Evolutionary conservation across 2,797 vertebrate species (phyloP), one percentile per base, ranked within the genome.

Genomic region (Pipistrellus pipistrellus): DNA sequence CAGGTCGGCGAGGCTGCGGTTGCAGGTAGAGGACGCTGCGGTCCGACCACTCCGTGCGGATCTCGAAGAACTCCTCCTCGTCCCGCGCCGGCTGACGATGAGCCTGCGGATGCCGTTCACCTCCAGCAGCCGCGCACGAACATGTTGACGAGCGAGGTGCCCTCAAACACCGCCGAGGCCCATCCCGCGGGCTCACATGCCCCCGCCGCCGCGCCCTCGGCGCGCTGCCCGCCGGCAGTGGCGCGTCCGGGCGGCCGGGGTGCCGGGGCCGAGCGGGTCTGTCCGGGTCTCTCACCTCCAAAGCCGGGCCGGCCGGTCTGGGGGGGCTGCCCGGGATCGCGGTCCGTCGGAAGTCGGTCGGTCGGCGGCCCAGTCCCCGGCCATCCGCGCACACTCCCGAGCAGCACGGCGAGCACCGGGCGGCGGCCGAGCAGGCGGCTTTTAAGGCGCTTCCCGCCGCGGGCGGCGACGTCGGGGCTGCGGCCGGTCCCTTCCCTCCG

Each of bases 121-220:
- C n/a, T n/a, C 99, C 99, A 99, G 98, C 99, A 99, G 98, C 99
- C 99, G 97, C 99, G 99, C 95, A 99, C 99, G 96, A 99, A 99
- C 99, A 99, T 99, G 98, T 99, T 99, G 98, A 99, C 99, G 98
- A 99, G 98, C 92, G 99, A 99, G 75, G 99, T 99, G 97, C 99
- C 99, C 96, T 99, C 99, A 98, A 99, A 99, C 98, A 99, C 99
- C 59, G 99, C 99, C 97, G 99, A 99, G 98, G 99, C 99, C 99
- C 99, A 99, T 98, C 98, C 96, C 98, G 96, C 94, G 88, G 94
- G 72, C 81, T 89, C 64, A 93, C 97, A 98, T 99, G 95, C 98
- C 98, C 98, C 93, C 66, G 76, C 96, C 94, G 96, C 93, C 82
- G 94, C 80, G 95, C 95, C 96, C 76, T 80, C 51, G 83, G 75